Percentiles rank a stretch among this genome's conserved stretches.
Evolutionary conservation across 2,888 invertebrate species (phyloP).

Genomic region (Baronia brevicornis): DNA sequence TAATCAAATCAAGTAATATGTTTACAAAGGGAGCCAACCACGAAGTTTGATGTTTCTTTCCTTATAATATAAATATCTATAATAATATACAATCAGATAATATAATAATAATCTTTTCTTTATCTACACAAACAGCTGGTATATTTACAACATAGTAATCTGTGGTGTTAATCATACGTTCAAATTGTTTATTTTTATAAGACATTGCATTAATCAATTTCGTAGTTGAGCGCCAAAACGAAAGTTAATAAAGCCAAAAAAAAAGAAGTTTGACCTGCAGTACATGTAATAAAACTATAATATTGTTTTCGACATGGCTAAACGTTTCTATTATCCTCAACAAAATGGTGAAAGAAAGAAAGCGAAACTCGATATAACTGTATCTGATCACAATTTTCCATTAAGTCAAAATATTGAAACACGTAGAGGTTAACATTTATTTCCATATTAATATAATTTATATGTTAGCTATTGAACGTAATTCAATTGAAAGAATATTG

Average conservation of each 20-base stretch:
- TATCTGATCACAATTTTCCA: conserved; percentile 64
- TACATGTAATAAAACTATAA: conserved; percentile 2
- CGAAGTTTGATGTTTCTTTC: conserved; percentile 16
- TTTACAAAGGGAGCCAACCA: no score
- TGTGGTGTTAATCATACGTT: no score
- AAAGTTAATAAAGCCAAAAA: conserved; percentile 3
- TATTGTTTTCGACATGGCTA: conserved; percentile 43
- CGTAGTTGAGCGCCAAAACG: conserved; percentile 16
- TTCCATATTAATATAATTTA: conserved; percentile 2
- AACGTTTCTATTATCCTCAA: conserved; percentile 47
- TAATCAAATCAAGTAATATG: no score
- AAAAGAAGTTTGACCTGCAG: no score
- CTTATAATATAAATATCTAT: not conserved
- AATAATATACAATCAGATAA: no score
- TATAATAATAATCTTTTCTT: no score
- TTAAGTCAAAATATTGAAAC: conserved; percentile 51
- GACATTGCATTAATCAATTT: not conserved
- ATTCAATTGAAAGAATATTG: no score
- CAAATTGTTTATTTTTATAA: no score
- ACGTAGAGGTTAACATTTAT: conserved; percentile 36
- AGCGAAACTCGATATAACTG: conserved; percentile 54
- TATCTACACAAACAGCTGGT: no score
- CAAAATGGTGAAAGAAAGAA: conserved; percentile 55
- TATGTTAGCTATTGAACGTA: not conserved
- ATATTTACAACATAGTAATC: no score